phyloP scores from a whole-genome alignment of 2,113 vertebrate species.

The Chamaetylas fuelleborni region DNA sequence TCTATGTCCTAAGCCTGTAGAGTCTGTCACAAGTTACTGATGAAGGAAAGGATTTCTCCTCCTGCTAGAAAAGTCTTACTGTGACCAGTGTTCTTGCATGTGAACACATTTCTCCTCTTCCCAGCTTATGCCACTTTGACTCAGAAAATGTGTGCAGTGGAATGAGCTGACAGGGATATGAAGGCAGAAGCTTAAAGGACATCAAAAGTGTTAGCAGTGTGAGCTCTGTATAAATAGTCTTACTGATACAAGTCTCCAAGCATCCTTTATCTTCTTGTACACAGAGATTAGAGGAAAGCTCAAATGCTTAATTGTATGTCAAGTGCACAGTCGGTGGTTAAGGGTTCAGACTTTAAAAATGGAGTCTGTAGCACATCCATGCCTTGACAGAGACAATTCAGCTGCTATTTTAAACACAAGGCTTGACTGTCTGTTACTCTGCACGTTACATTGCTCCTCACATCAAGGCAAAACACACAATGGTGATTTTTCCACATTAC shows the following conservation, averaged over 20 bases:
- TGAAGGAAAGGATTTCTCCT: not conserved
- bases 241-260: not conserved
- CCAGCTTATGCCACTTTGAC: not conserved
- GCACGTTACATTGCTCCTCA: not conserved
- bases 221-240: conserved; percentile 6
- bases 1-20: not conserved
- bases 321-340: not conserved
- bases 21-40: not conserved
- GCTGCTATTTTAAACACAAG: not conserved
- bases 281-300: not conserved
- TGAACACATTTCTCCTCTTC: not conserved
- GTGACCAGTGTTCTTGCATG: not conserved
- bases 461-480: not conserved
- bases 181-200: conserved; percentile 6
- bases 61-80: not conserved
- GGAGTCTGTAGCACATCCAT: not conserved
- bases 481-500: not conserved
- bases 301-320: not conserved
- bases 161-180: not conserved
- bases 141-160: not conserved
- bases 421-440: not conserved
- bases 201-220: not conserved
- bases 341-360: not conserved
- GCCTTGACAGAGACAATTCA: not conserved
- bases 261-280: conserved; percentile 2